These are phyloP conservation scores for Haliclystus octoradiatus DNA, from an alignment of 30 jellyfish, hydroid and myxozoan species.

Conservation along the genomic window DNA sequence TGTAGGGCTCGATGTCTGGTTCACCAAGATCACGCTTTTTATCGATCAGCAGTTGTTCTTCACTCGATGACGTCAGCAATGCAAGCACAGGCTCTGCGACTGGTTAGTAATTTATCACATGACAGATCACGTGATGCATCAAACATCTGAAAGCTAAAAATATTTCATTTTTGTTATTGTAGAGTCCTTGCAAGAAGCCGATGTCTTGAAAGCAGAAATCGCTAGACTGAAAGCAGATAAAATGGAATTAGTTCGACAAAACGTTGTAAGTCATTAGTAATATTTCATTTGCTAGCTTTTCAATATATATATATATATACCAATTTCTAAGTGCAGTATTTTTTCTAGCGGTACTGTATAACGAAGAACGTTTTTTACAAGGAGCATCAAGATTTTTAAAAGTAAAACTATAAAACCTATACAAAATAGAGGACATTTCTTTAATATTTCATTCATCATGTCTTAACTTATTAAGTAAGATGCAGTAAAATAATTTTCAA, in stretches of 20 bases:
- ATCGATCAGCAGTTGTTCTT: slow-evolving; percentile 65
- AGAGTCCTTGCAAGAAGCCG: slow-evolving; percentile 80
- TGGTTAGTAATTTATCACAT: background rate
- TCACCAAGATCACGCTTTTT: slow-evolving; percentile 3
- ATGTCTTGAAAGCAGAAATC: slow-evolving; percentile 56
- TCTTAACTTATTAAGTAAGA: too few species aligned
- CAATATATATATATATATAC: background rate
- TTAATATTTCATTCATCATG: too few species aligned
- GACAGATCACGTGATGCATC: too few species aligned
- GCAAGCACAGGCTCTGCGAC: background rate
- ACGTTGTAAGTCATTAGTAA: slow-evolving; percentile 40
- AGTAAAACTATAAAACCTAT: slow-evolving; percentile 13
- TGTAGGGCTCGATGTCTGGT: background rate
- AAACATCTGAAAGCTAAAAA: too few species aligned
- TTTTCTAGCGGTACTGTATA: slow-evolving; percentile 34
- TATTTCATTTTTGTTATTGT: background rate
- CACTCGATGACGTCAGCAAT: slow-evolving; percentile 44
- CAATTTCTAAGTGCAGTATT: slow-evolving; percentile 9
- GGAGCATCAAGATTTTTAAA: background rate
- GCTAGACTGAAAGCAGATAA: slow-evolving; percentile 61
- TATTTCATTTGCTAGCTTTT: background rate
- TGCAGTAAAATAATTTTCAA: too few species aligned
- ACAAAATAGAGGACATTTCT: too few species aligned
- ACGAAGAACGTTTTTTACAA: slow-evolving; percentile 18
- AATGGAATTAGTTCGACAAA: slow-evolving; percentile 77